Conservation (phyloP, 53 echinoderm and acorn worm genomes). For the Zoroaster sp. region DNA sequence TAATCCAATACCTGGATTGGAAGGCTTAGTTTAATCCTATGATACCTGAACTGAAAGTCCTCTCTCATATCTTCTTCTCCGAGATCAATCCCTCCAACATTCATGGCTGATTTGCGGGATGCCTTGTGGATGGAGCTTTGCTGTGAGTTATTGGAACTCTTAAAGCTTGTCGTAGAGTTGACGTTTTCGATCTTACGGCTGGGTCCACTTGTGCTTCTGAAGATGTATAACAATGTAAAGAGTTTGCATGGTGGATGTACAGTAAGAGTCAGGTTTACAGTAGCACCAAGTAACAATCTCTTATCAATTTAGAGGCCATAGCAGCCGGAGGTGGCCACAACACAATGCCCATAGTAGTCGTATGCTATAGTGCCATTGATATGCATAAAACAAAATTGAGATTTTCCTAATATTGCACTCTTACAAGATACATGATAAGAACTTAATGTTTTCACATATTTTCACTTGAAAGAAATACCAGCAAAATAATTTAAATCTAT, state of each 20-base stretch:
- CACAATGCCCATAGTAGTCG: too few species aligned
- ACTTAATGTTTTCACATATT: too few species aligned
- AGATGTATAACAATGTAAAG: background rate
- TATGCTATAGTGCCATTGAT: too few species aligned
- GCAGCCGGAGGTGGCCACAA: too few species aligned
- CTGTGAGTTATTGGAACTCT: constrained; percentile 93
- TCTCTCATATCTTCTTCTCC: constrained; percentile 97
- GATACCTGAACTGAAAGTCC: constrained; percentile 90
- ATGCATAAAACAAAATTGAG: too few species aligned
- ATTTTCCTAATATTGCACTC: too few species aligned
- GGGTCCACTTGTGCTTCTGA: constrained; percentile 92
- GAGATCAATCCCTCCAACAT: constrained; percentile 65
- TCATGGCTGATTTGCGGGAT: constrained; percentile 85
- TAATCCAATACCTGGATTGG: background rate
- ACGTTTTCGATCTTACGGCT: constrained; percentile 91
- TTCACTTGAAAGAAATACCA: too few species aligned
- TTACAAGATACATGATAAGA: too few species aligned
- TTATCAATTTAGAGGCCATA: too few species aligned
- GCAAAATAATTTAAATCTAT: too few species aligned
- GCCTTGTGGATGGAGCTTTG: constrained; percentile 85
- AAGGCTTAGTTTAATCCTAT: background rate
- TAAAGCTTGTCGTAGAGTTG: constrained; percentile 91
- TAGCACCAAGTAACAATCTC: too few species aligned
- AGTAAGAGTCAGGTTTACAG: too few species aligned
- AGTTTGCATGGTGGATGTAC: background rate